Evolutionary conservation across 2,888 invertebrate genomes (phyloP).

Genomic region (Andrena flavipes): DNA sequence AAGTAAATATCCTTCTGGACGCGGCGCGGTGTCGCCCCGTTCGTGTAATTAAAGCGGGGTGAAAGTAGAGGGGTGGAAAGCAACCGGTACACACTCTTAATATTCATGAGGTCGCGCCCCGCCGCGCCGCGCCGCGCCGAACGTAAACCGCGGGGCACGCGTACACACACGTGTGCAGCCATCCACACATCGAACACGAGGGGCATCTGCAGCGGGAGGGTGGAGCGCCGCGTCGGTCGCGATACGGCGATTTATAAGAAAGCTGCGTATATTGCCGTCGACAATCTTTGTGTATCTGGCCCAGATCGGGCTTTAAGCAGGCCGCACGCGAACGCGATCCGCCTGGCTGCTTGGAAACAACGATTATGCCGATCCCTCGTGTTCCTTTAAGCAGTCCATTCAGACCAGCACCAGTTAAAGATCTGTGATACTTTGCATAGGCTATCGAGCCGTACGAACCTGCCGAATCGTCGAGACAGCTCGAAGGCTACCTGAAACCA

Average conservation of each 20-base stretch:
- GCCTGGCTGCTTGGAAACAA: conserved; percentile 36
- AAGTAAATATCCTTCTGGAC: conserved; percentile 55
- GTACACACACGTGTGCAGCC: not conserved
- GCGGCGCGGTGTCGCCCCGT: not conserved
- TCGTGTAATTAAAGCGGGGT: conserved; percentile 51
- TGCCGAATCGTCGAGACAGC: not conserved
- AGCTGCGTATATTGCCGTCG: conserved; percentile 64
- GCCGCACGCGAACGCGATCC: conserved; percentile 79
- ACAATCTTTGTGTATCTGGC: conserved; percentile 80
- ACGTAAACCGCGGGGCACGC: conserved; percentile 25
- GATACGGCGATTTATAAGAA: conserved; percentile 66
- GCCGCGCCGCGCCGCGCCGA: not conserved
- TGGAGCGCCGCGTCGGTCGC: conserved; percentile 2
- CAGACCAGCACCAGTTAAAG: not conserved
- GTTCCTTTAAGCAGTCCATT: not conserved
- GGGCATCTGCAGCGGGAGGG: not conserved
- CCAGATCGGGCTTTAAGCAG: conserved; percentile 81
- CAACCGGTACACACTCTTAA: conserved; percentile 40
- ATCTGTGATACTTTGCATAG: not conserved
- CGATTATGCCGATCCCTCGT: not conserved
- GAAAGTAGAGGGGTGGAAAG: not conserved
- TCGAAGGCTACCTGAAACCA: not conserved
- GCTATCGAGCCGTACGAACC: not conserved
- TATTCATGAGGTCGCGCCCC: conserved; percentile 60
- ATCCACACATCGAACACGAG: not conserved